Evolutionary conservation across 2,888 invertebrate genomes (phyloP), one percentile per base, ranked within the genome.

Genomic region (Pseudanteris insignis): DNA sequence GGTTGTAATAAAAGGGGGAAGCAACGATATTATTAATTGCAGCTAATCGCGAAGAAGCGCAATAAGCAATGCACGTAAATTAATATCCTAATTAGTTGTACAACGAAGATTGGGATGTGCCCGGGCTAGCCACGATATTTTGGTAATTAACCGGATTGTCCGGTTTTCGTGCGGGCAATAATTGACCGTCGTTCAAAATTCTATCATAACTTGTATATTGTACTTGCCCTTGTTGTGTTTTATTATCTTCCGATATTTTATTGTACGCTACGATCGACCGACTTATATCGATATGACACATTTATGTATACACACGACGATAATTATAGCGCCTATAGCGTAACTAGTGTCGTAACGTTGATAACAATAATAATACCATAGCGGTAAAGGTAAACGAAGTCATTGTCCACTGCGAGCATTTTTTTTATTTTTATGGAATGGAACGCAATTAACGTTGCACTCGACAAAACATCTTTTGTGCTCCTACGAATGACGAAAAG

Each of bases 211-310:
- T 33, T 53, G 59, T 47, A 69, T 58, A 65, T 60, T 73, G 67
- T 68, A 73, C 70, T 74, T 73, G 72, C 72, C 75, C 72, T 77
- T 78, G 77, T 78, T 78, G 75, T 77, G 77, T 77, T 78, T 18
- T 75, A 73, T 72, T 73, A 70, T 68, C 68, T 70, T 72, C 75
- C 70, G 69, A 78, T 78, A 77, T 77, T 79, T 76, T 77, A 77
- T 79, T 74, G 74, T 69, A 72, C 73, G 73, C 75, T 75, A 75
- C 60, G 47, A 74, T 71, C 70, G 66, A 72, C 72, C 63, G 65
- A 72, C 67, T 44, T 55, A 53, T 57, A 63, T 55, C 28, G 32
- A 55, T 54, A 58, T 25, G 58, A 61, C 58, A 41, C 69, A 70
- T 74, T 72, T 73, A 71, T 72, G 68, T 69, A 70, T 69, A 66